A percentile compares a stretch with the other conserved stretches of the same genome.
Evolutionary conservation across 2,797 vertebrate species (phyloP).

Genomic region (Spinibarbus caldwelli): DNA sequence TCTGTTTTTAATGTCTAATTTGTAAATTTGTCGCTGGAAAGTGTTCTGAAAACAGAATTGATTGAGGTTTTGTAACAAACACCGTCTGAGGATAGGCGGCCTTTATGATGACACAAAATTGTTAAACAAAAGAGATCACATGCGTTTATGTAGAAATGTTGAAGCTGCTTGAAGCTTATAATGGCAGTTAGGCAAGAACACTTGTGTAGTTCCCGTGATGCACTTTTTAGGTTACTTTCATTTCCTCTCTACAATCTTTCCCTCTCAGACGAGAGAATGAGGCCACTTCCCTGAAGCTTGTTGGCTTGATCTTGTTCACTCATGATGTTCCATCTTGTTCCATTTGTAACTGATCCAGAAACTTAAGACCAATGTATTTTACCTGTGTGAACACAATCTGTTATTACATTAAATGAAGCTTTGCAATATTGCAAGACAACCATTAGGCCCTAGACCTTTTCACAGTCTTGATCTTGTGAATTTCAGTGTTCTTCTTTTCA

Average conservation of each 20-base stretch:
- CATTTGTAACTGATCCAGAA: neutral
- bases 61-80: neutral
- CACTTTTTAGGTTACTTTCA: conserved; percentile 31
- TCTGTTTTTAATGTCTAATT: neutral
- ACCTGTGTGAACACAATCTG: neutral
- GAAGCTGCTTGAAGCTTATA: conserved; percentile 7
- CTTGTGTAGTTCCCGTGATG: neutral
- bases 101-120: neutral
- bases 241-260: conserved; percentile 30
- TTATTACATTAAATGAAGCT: neutral
- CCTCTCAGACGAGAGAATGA: conserved; percentile 5
- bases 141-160: neutral
- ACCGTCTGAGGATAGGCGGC: too few relatives aligned
- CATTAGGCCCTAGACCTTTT: neutral
- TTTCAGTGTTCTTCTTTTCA: neutral
- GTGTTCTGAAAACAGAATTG: neutral
- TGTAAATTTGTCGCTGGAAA: neutral
- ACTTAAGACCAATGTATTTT: neutral
- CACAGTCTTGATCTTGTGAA: neutral
- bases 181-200: conserved; percentile 1
- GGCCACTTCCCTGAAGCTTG: conserved; percentile 4
- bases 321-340: neutral
- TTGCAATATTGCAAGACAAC: neutral
- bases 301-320: neutral
- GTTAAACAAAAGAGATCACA: neutral